phyloP scores from a whole-genome alignment of 2,797 vertebrate genomes.

The Amniataba percoides region DNA sequence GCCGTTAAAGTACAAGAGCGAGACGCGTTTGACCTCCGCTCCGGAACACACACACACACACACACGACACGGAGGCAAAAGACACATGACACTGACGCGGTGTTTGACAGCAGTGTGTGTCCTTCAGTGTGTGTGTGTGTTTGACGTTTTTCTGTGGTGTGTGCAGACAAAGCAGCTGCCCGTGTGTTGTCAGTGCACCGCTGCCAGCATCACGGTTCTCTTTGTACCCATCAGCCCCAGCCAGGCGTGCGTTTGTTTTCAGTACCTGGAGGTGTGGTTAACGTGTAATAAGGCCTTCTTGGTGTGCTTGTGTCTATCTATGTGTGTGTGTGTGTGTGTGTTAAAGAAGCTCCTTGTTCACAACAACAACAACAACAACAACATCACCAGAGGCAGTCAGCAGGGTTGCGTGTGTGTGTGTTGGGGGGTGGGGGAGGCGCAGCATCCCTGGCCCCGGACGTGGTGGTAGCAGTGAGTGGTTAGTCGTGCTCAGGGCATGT shows the following conservation, averaged over 20 bases:
- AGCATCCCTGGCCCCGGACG: too few relatives aligned
- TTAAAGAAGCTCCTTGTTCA: too few relatives aligned
- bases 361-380: too few relatives aligned
- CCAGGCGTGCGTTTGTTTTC: conserved; percentile 69
- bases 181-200: conserved; percentile 45
- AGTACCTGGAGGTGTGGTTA: conserved; percentile 56
- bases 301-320: too few relatives aligned
- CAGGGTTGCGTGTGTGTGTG: too few relatives aligned
- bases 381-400: too few relatives aligned
- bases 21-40: conserved; percentile 48
- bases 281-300: conserved; percentile 35
- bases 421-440: too few relatives aligned
- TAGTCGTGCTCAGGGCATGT: too few relatives aligned
- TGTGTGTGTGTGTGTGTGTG: too few relatives aligned
- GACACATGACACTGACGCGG: conserved; percentile 30
- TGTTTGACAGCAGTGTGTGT: conserved; percentile 23
- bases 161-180: conserved; percentile 52
- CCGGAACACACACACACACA: not conserved
- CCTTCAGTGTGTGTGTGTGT: not conserved
- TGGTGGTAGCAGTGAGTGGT: too few relatives aligned
- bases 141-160: conserved; percentile 1
- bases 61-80: conserved; percentile 1
- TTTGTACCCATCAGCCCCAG: conserved; percentile 29
- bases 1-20: conserved; percentile 1
- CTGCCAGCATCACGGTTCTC: conserved; percentile 10